Conservation (phyloP, 2,888 invertebrate species). For the Aspidiotus destructor region DNA sequence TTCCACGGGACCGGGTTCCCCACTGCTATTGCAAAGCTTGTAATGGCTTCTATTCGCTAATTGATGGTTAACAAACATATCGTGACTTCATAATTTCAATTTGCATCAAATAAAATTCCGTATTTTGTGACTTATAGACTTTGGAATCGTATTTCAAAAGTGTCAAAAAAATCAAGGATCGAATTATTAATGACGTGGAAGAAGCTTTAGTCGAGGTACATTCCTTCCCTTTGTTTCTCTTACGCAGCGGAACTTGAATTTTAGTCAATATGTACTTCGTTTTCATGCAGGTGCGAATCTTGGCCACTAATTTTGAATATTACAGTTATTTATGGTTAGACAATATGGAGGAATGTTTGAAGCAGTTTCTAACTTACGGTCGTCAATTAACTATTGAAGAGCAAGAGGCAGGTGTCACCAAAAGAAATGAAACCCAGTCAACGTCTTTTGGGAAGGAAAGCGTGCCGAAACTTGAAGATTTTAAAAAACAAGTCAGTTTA, state of each 20-base stretch:
- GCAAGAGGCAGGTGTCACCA: constrained; percentile 46
- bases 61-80: too few relatives aligned
- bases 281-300: neutral
- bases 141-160: neutral
- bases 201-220: constrained; percentile 11
- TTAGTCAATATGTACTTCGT: too few relatives aligned
- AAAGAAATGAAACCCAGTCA: neutral
- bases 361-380: constrained; percentile 63
- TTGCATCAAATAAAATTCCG: neutral
- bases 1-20: too few relatives aligned
- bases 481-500: constrained; percentile 56
- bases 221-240: neutral
- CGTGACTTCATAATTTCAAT: neutral
- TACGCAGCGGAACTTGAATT: neutral
- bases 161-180: neutral
- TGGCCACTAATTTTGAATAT: constrained; percentile 47
- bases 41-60: too few relatives aligned
- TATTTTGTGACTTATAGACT: neutral
- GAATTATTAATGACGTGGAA: constrained; percentile 1
- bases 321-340: constrained; percentile 74
- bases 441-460: constrained; percentile 42
- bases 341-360: constrained; percentile 62
- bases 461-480: constrained; percentile 61
- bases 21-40: too few relatives aligned
- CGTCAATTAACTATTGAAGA: constrained; percentile 63